Base-by-base conservation (phyloP, 2,888 invertebrate genomes). In the Agriopis marginaria region DNA sequence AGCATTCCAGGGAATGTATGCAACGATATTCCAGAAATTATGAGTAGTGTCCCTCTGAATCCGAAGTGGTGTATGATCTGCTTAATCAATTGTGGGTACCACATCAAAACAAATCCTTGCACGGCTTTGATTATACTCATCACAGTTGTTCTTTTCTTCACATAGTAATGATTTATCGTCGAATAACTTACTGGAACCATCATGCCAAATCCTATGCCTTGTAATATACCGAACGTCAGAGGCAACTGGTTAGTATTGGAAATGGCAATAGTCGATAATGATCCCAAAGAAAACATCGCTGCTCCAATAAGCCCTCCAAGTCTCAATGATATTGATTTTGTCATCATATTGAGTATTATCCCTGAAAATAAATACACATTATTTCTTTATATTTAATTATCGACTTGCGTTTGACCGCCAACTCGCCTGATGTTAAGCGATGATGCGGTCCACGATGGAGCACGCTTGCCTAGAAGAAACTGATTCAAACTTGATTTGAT, bases 141-240 rank as follows among this genome's bases (percentile, higher is more conserved):
- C 0, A 96, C 95, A 70, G 95, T 93, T 0, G 95, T 95, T 77
- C 96, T 92, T 78, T 91, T 95, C 70, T 89, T 94, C 10, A 95
- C 91, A 76, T 96, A 96, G 78, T 96, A 96, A 50, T 92, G 89
- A 76, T 96, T 96, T 62, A 96, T 90, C 0, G 95, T 95, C 0
- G 96, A 95, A 77, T 96, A 96, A 49, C 95, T 94, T 1, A 96
- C 94, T 3, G 96, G 96, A 23, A 96, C 91, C 88, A 96, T 94
- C 72, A 96, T 89, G 8, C 96, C 96, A 61, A 96, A 94, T 7
- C 96, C 96, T 17, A 96, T 84, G 76, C 95, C 95, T 90, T 95
- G 95, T 7, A 95, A 79, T 0, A 95, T 78, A 54, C 95, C 95
- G 82, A 95, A 96, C 2, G 95, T 93, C 0, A 95, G 73, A 0